phyloP scores from a whole-genome alignment of 2,113 vertebrate genomes.

The Ivindomyrus marchei region DNA sequence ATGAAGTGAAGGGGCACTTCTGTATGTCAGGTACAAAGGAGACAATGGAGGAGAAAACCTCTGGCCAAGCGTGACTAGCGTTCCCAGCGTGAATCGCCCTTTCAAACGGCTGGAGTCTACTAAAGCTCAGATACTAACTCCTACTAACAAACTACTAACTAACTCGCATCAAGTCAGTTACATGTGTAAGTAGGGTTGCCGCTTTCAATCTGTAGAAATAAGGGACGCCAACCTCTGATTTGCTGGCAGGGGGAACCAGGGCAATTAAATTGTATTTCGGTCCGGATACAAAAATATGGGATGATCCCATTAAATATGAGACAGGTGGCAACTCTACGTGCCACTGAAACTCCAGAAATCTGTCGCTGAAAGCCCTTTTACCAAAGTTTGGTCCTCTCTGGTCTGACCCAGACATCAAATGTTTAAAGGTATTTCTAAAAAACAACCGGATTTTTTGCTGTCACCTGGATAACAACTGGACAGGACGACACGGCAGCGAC shows the following conservation, averaged over 20 bases:
- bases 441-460: not conserved
- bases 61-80: not conserved
- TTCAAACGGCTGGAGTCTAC: not conserved
- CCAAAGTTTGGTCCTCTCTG: not conserved
- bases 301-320: not conserved
- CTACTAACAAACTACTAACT: too few relatives aligned
- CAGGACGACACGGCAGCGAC: slow-evolving; percentile 21
- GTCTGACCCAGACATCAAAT: not conserved
- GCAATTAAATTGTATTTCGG: not conserved
- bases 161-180: not conserved
- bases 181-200: not conserved
- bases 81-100: not conserved
- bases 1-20: not conserved
- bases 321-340: not conserved
- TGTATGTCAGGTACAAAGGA: not conserved
- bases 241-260: not conserved
- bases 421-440: not conserved
- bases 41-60: not conserved
- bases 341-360: not conserved
- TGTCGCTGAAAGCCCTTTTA: not conserved
- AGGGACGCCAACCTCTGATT: not conserved
- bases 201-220: not conserved
- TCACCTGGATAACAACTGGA: not conserved
- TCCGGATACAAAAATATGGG: not conserved
- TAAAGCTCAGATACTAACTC: not conserved